Conservation (phyloP, 2,797 vertebrate genomes). For the Steatocranus sp. region DNA sequence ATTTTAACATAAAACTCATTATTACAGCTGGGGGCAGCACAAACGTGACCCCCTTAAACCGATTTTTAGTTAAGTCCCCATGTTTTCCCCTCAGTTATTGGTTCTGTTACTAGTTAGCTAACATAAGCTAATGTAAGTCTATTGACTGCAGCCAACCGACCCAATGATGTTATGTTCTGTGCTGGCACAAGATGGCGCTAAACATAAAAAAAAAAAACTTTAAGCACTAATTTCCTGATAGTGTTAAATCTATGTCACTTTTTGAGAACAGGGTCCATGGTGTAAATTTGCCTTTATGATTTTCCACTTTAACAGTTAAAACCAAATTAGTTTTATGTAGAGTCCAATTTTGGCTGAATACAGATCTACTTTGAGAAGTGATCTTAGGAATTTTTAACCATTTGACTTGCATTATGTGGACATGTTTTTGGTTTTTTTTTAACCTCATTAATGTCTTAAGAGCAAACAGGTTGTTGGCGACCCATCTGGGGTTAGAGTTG, state of each 20-base stretch:
- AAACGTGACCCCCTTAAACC: not conserved
- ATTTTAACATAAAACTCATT: not conserved
- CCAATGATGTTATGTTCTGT: not conserved
- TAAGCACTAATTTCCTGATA: not conserved
- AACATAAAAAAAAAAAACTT: not conserved
- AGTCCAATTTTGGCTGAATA: not conserved
- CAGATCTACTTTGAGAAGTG: not conserved
- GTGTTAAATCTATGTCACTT: not conserved
- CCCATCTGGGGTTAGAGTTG: not conserved
- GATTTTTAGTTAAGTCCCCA: not conserved
- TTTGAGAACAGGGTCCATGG: not conserved
- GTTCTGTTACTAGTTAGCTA: not conserved
- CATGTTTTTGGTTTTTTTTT: fast-evolving
- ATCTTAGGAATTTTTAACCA: not conserved
- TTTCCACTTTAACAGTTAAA: not conserved
- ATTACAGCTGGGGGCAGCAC: fast-evolving
- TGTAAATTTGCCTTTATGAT: not conserved
- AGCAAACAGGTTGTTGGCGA: not conserved
- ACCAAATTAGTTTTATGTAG: not conserved
- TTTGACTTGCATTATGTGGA: not conserved
- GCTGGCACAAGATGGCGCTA: not conserved
- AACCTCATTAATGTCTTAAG: not conserved
- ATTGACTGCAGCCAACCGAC: not conserved
- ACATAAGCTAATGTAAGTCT: not conserved
- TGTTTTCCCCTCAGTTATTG: not conserved